These are phyloP conservation scores for Parnassius mnemosyne DNA, from an alignment of 2,888 invertebrate species.

Conservation along the genomic window DNA sequence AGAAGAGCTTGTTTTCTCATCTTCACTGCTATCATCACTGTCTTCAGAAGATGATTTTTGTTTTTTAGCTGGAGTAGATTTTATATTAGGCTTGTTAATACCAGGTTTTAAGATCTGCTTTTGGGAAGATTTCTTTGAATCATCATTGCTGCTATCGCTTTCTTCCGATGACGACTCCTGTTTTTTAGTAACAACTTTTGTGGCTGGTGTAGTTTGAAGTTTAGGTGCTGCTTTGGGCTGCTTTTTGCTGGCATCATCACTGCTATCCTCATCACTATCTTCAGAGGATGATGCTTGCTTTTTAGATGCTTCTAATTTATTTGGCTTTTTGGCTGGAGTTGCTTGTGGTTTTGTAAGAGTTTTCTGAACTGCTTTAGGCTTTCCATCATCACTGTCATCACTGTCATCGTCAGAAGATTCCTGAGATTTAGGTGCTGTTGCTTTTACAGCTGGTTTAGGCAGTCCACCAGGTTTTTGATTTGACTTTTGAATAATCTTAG, in stretches of 20 bases:
- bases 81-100: slow-evolving; percentile 27
- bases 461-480: not conserved
- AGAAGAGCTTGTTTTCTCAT: slow-evolving; percentile 42
- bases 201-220: slow-evolving; percentile 32
- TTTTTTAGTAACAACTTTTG: slow-evolving; percentile 41
- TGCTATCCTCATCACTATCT: slow-evolving; percentile 37
- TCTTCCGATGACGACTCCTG: slow-evolving; percentile 43
- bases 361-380: slow-evolving; percentile 37
- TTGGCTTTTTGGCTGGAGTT: slow-evolving; percentile 28
- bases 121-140: slow-evolving; percentile 13
- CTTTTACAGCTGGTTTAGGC: not conserved
- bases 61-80: slow-evolving; percentile 31
- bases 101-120: slow-evolving; percentile 14
- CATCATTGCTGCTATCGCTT: slow-evolving; percentile 49
- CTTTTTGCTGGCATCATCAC: slow-evolving; percentile 39
- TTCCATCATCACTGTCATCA: slow-evolving; percentile 34
- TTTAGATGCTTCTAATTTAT: slow-evolving; percentile 29
- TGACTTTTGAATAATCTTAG: not conserved
- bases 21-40: slow-evolving; percentile 60
- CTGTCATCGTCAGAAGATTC: slow-evolving; percentile 51
- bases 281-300: slow-evolving; percentile 42
- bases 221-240: slow-evolving; percentile 32
- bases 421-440: slow-evolving; percentile 29
- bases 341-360: slow-evolving; percentile 38
- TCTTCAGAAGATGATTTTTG: slow-evolving; percentile 49